Percentiles rank a stretch among this genome's conserved stretches.
These are phyloP conservation scores for Corynorhinus townsendii DNA, from an alignment of 2,113 vertebrate genomes.

Conservation along the genomic window DNA sequence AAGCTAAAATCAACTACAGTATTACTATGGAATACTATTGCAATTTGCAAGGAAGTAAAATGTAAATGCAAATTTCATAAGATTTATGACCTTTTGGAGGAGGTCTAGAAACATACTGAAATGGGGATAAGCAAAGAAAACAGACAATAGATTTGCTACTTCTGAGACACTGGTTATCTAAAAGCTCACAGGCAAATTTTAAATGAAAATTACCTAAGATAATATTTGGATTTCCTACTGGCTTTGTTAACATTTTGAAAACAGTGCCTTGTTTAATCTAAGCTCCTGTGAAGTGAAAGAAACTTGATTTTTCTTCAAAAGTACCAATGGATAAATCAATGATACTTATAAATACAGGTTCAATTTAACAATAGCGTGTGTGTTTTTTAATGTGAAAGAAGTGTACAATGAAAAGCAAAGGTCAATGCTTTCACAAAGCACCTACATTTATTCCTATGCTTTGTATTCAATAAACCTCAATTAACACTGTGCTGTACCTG, in stretches of 20 bases:
- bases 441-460: neutral
- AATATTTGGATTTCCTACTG: neutral
- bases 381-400: neutral
- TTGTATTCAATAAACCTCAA: slow-evolving; percentile 19
- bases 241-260: slow-evolving; percentile 1
- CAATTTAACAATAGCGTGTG: neutral
- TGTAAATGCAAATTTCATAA: neutral
- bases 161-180: neutral
- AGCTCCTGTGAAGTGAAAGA: neutral
- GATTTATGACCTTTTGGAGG: neutral
- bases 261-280: neutral
- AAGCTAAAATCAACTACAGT: neutral
- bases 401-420: neutral
- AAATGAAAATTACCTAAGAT: neutral
- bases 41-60: neutral
- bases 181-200: neutral
- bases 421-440: neutral
- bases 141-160: neutral
- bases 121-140: neutral
- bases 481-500: neutral
- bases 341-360: neutral
- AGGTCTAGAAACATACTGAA: neutral
- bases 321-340: neutral
- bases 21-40: neutral
- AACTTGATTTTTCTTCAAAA: slow-evolving; percentile 30